Conservation (phyloP, 2,113 vertebrate species). For the Anoura caudifer region DNA sequence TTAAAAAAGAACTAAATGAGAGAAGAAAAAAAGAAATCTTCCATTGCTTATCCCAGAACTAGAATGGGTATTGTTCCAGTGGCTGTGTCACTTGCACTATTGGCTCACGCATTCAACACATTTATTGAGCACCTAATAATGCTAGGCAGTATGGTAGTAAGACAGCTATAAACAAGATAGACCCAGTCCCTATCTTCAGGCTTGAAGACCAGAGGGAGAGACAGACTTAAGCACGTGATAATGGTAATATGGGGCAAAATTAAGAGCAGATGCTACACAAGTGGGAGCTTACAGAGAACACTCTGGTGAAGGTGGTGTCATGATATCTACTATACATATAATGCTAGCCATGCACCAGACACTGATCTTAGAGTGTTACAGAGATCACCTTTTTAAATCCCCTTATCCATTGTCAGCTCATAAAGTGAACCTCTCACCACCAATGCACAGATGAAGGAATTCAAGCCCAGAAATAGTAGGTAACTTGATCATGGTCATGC, state of each 20-base stretch:
- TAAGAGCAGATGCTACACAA: neutral
- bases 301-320: neutral
- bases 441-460: neutral
- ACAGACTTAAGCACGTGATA: neutral
- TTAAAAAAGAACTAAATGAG: neutral
- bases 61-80: neutral
- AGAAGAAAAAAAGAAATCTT: neutral
- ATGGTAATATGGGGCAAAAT: neutral
- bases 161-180: neutral
- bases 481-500: neutral
- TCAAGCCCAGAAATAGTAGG: neutral
- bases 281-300: neutral
- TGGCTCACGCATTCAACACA: too few relatives aligned
- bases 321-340: fast-evolving
- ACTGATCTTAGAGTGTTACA: neutral
- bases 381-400: neutral
- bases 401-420: neutral
- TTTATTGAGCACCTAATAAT: neutral
- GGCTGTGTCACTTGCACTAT: fast-evolving
- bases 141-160: neutral
- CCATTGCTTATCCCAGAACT: neutral
- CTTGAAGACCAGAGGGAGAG: neutral
- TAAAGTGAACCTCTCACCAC: neutral
- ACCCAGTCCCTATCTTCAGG: neutral
- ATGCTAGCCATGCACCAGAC: neutral